Base-by-base conservation (phyloP, 1,140 invertebrate species). In the Brachionus paranguensis region DNA sequence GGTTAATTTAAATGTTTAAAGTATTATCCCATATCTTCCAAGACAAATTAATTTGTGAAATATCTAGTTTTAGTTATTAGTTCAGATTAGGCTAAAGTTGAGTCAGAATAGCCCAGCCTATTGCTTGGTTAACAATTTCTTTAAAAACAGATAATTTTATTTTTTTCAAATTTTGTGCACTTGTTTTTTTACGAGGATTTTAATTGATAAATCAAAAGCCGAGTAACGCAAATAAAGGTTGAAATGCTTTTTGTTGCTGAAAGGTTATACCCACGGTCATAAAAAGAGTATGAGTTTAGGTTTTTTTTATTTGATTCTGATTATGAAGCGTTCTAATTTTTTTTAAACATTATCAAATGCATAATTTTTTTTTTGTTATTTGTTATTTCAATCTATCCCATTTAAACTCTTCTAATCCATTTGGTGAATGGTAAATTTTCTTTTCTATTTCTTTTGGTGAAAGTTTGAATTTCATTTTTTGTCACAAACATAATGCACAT, bases 1-100 rank as follows among this genome's bases (percentile, higher is more conserved):
- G 65, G 65, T 68, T 68, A 68, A 8, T 60, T 60, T 24, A 12
- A 60, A 60, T 60, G 53, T 60, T 60, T 60, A 60, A 60, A 60
- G 53, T 60, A 60, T 60, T 60, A 60, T 60, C 53, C 53, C 53
- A 60, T 60, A 60, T 68, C 65, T 68, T 68, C 65, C 65, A 68
- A 68, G 33, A 33, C 27, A 41, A 68, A 20, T 68, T 68, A 68
- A 68, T 60, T 60, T 60, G 53, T 60, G 53, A 60, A 60, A 60
- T 60, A 24, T 60, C 53, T 60, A 60, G 53, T 60, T 60, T 60
- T 60, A 60, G 53, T 60, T 60, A 60, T 60, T 60, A 60, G 20
- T 60, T 60, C 53, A 60, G 53, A 60, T 60, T 60, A 60, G 53
- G 53, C 20, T 60, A 60, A 60, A 10, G 20, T 60, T 60, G 20